These are phyloP conservation scores for Sciurus niger DNA, from an alignment of 2,113 vertebrate genomes.

Conservation along the genomic window DNA sequence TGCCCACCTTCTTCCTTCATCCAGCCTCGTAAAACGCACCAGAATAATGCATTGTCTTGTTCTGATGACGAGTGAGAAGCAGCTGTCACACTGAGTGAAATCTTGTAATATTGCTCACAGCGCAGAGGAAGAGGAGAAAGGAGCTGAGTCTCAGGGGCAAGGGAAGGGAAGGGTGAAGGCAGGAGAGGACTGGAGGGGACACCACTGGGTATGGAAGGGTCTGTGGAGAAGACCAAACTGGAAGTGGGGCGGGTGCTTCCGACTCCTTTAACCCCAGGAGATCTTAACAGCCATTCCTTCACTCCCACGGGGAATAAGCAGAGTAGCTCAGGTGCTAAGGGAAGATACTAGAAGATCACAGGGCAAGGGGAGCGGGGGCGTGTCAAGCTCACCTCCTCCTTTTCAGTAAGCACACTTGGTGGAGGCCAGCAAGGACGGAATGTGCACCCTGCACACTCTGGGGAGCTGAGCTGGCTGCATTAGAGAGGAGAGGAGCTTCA, in stretches of 20 bases:
- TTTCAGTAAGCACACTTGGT: neutral
- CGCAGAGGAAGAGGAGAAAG: neutral
- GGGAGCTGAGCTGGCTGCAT: neutral
- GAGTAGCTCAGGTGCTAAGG: neutral
- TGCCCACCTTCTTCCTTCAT: neutral
- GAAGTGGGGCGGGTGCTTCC: neutral
- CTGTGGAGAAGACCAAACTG: fast-evolving
- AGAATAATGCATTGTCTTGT: constrained; percentile 30
- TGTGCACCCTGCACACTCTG: neutral
- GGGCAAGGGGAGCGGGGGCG: neutral
- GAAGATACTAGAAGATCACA: neutral
- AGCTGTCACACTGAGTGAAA: neutral
- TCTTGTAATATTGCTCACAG: neutral
- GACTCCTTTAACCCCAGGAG: neutral
- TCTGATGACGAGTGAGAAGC: constrained; percentile 22
- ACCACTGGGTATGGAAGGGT: neutral
- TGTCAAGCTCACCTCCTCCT: neutral
- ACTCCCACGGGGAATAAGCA: neutral
- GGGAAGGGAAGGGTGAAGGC: neutral
- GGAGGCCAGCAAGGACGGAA: neutral
- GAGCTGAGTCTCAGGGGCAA: neutral
- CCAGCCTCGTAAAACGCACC: neutral
- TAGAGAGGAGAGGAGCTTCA: neutral
- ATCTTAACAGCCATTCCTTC: neutral
- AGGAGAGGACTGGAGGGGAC: neutral